phyloP scores from a whole-genome alignment of 2,113 vertebrate species.

The Crocuta crocuta region DNA sequence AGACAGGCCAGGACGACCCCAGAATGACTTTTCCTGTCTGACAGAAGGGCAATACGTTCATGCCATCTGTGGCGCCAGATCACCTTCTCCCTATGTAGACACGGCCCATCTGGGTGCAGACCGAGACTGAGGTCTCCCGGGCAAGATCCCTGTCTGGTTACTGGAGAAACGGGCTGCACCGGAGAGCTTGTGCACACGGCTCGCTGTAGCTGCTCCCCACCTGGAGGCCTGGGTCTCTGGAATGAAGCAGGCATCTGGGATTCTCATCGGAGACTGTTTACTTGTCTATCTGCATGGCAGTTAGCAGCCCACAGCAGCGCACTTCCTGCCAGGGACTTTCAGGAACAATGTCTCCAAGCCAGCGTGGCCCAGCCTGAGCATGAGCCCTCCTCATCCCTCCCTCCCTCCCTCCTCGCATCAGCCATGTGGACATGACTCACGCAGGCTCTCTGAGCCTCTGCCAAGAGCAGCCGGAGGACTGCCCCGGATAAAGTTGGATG shows the following conservation, averaged over 20 bases:
- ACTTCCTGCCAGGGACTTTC: slow-evolving; percentile 80
- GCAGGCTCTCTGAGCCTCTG: neutral
- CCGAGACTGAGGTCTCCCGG: neutral
- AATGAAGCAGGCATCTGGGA: slow-evolving; percentile 66
- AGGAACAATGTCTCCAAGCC: slow-evolving; percentile 75
- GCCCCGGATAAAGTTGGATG: neutral
- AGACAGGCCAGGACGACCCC: neutral
- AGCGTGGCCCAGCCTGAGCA: slow-evolving; percentile 64
- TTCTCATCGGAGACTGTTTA: slow-evolving; percentile 76
- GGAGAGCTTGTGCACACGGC: neutral
- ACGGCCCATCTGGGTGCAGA: neutral
- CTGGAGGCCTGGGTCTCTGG: slow-evolving; percentile 21
- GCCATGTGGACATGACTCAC: slow-evolving; percentile 79
- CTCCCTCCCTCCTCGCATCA: neutral
- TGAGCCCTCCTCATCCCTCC: neutral
- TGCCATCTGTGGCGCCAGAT: neutral
- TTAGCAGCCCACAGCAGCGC: slow-evolving; percentile 52
- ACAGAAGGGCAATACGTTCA: neutral
- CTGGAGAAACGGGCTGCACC: neutral
- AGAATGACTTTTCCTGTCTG: neutral
- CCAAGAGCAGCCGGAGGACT: neutral
- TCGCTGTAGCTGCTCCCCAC: neutral
- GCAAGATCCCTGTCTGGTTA: neutral
- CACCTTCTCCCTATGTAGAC: neutral
- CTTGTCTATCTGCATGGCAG: slow-evolving; percentile 53